Conservation (phyloP, 1,140 invertebrate genomes). For the Bilobella aurantiaca region DNA sequence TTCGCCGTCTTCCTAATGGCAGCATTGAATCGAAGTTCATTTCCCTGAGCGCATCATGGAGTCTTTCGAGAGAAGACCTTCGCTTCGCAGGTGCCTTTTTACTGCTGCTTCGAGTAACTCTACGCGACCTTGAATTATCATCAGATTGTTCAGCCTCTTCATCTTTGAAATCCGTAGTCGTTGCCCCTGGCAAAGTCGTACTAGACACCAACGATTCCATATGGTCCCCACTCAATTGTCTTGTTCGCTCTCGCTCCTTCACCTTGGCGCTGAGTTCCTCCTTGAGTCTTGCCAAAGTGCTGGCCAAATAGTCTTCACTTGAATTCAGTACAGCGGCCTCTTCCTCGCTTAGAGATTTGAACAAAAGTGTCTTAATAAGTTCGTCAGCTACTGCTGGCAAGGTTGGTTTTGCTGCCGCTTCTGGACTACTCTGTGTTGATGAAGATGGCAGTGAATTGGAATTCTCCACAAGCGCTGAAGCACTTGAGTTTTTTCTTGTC, state of each 20-base stretch:
- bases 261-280: conserved; percentile 5
- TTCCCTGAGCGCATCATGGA: conserved; percentile 29
- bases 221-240: neutral
- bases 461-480: no score
- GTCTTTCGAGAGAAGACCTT: conserved; percentile 27
- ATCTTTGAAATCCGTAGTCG: neutral
- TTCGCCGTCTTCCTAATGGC: conserved; percentile 23
- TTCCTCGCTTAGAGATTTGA: neutral
- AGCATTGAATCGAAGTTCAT: conserved; percentile 31
- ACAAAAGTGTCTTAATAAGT: neutral
- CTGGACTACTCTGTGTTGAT: no score
- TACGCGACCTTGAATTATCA: neutral
- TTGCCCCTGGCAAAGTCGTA: neutral
- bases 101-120: no score
- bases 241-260: neutral
- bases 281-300: neutral
- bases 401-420: no score
- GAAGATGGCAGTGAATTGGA: no score
- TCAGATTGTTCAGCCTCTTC: neutral
- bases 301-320: neutral
- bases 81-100: conserved; percentile 14
- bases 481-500: no score
- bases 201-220: conserved; percentile 4
- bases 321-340: neutral
- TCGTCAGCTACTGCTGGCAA: neutral